Percentiles rank a stretch among this genome's conserved stretches.
Conservation (phyloP, 2,113 vertebrate genomes). For the Myrmophylax atrothorax region DNA sequence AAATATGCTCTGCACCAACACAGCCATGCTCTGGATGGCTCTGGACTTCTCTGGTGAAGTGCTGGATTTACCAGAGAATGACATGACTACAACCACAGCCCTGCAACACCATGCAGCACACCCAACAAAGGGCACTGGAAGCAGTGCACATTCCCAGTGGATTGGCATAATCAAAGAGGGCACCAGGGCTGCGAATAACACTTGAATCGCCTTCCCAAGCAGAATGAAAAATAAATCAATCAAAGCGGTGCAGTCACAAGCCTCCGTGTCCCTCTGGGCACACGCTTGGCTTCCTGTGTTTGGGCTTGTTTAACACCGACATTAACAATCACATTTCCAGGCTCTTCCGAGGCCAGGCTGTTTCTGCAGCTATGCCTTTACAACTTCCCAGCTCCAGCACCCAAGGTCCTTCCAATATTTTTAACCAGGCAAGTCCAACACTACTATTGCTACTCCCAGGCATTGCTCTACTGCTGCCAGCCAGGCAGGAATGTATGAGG, state of each 20-base stretch:
- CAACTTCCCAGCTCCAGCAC: neutral
- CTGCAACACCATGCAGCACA: accelerated
- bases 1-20: neutral
- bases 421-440: neutral
- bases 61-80: accelerated
- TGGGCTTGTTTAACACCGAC: neutral
- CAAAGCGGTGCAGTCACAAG: neutral
- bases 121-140: neutral
- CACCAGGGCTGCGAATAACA: neutral
- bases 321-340: neutral
- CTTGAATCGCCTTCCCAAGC: neutral
- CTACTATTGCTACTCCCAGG: neutral
- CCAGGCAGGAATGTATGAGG: neutral
- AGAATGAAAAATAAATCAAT: neutral
- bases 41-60: neutral
- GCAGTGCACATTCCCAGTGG: neutral
- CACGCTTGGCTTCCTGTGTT: neutral
- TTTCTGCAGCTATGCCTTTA: neutral
- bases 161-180: neutral
- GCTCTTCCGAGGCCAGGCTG: accelerated
- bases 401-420: accelerated
- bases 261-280: neutral
- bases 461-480: neutral
- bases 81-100: neutral
- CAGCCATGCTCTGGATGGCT: accelerated